Percentiles rank a stretch among this genome's conserved stretches.
phyloP scores from a whole-genome alignment of 92 coral and sea anemone species.

The Actinostola sp. region DNA sequence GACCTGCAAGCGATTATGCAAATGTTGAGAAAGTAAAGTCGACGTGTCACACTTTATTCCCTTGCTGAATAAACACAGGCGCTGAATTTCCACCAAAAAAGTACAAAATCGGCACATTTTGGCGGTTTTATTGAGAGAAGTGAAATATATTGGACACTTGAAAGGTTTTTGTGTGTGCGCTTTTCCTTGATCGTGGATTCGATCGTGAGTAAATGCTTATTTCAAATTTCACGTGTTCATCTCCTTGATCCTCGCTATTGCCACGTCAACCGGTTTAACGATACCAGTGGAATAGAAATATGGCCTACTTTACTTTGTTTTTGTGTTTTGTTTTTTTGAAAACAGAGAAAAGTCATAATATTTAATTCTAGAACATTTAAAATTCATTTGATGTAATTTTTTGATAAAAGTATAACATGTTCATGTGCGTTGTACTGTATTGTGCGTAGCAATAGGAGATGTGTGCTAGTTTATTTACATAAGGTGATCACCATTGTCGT shows the following conservation, averaged over 20 bases:
- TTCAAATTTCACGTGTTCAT: constrained; percentile 20
- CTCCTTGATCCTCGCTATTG: constrained; percentile 18
- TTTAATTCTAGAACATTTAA: no score
- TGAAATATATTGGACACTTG: not conserved
- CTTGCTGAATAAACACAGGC: constrained; percentile 33
- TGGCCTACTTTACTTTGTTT: no score
- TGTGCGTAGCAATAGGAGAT: no score
- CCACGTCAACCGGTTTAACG: constrained; percentile 23
- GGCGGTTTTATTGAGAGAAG: constrained; percentile 13
- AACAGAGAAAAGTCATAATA: no score
- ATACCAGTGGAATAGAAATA: not conserved
- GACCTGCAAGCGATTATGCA: constrained; percentile 25
- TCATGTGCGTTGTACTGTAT: no score
- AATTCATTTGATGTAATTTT: no score
- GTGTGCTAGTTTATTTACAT: no score
- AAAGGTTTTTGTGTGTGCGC: not conserved
- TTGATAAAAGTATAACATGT: no score
- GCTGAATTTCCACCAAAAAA: constrained; percentile 18
- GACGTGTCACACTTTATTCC: constrained; percentile 43
- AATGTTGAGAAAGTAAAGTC: constrained; percentile 14
- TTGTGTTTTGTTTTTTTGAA: no score
- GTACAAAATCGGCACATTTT: constrained; percentile 20
- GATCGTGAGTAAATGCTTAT: not conserved
- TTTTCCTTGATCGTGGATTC: constrained; percentile 7
- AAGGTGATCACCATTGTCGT: no score